Evolutionary conservation across 1,140 invertebrate species (phyloP).

Genomic region (Drosophila obscura): DNA sequence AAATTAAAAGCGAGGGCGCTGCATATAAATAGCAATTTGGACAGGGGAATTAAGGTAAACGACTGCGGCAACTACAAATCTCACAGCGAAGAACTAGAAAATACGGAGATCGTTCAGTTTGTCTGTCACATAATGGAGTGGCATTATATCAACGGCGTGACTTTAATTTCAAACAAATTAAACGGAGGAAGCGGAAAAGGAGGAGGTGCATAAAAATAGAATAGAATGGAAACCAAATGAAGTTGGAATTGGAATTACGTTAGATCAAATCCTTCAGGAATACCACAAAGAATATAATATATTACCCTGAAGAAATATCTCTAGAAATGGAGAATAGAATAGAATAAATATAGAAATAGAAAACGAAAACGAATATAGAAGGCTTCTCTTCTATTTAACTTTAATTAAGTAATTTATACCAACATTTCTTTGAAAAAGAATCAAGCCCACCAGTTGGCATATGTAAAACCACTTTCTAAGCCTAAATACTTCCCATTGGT

Average conservation of each 20-base stretch:
- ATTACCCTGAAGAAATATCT: too few relatives aligned
- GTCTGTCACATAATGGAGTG: conserved; percentile 63
- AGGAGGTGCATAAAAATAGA: conserved; percentile 31
- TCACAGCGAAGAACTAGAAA: conserved; percentile 5
- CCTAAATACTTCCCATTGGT: too few relatives aligned
- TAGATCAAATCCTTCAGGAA: too few relatives aligned
- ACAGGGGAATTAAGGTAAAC: conserved; percentile 78
- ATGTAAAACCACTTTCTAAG: too few relatives aligned
- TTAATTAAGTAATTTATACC: too few relatives aligned
- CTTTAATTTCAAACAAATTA: conserved; percentile 47
- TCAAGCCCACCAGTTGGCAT: too few relatives aligned
- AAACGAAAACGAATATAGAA: too few relatives aligned
- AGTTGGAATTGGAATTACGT: not conserved
- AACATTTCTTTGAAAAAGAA: too few relatives aligned
- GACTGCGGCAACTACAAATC: conserved; percentile 56
- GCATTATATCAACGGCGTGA: conserved; percentile 74
- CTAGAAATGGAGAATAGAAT: too few relatives aligned
- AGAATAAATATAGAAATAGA: too few relatives aligned
- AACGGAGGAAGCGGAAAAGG: conserved; percentile 27
- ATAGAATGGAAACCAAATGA: conserved; percentile 25
- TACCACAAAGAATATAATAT: too few relatives aligned
- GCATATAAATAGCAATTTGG: conserved; percentile 81
- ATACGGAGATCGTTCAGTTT: conserved; percentile 42
- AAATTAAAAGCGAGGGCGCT: conserved; percentile 81
- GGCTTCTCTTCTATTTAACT: too few relatives aligned